phyloP scores from a whole-genome alignment of 2,113 vertebrate species.

The Pelecanus crispus region DNA sequence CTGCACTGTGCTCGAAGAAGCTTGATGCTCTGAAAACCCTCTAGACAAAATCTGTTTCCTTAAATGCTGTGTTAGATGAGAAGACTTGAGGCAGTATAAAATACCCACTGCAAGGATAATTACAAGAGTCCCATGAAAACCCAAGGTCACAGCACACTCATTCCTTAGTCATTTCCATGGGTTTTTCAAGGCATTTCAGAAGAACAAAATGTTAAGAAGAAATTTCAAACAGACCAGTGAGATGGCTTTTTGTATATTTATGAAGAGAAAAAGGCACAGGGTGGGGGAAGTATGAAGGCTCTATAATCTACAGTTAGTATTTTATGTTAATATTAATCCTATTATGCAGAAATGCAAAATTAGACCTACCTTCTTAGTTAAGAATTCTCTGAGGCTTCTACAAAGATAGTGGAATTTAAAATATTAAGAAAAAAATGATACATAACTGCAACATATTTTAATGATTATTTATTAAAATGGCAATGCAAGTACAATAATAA shows the following conservation, averaged over 20 bases:
- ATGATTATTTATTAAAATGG: background rate
- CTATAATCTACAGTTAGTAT: background rate
- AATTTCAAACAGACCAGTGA: background rate
- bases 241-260: background rate
- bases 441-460: background rate
- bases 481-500: background rate
- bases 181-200: background rate
- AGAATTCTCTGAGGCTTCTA: background rate
- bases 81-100: background rate
- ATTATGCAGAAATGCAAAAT: constrained; percentile 20
- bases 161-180: background rate
- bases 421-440: background rate
- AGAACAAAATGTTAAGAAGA: background rate
- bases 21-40: background rate
- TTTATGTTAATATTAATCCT: constrained; percentile 14
- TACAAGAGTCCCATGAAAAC: background rate
- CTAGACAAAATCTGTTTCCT: background rate
- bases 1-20: background rate
- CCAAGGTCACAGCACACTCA: background rate
- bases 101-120: background rate
- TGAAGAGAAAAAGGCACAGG: background rate
- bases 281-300: background rate
- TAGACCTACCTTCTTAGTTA: background rate
- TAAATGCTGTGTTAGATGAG: background rate
- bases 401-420: background rate